These are phyloP conservation scores for Myocastor coypus DNA, from an alignment of 2,113 vertebrate genomes.

Conservation along the genomic window DNA sequence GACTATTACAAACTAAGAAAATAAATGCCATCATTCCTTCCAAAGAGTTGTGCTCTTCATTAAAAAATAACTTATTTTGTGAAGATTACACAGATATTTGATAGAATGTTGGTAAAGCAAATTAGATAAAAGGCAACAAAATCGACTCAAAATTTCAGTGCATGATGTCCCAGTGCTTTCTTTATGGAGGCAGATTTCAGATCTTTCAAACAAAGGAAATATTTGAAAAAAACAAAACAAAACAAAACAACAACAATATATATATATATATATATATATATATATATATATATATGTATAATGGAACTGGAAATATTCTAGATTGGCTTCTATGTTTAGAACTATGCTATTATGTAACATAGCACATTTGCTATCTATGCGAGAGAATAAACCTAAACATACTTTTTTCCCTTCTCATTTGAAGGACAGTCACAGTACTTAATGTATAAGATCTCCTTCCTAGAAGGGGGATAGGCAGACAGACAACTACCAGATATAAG, in stretches of 20 bases:
- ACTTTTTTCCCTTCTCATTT: fast-evolving
- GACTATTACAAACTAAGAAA: constrained; percentile 15
- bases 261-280: too few relatives aligned
- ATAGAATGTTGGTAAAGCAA: neutral
- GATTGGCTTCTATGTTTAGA: neutral
- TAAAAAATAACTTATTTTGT: neutral
- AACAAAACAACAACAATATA: neutral
- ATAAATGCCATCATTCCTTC: neutral
- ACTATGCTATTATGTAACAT: neutral
- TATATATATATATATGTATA: neutral
- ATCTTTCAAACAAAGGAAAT: neutral
- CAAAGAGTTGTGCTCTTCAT: neutral
- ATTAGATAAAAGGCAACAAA: neutral
- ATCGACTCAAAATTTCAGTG: neutral
- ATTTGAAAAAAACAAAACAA: neutral
- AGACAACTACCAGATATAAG: neutral
- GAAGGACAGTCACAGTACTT: neutral
- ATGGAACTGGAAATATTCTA: neutral
- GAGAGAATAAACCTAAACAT: neutral
- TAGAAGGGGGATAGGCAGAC: fast-evolving
- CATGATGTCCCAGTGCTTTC: neutral
- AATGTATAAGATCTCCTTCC: neutral
- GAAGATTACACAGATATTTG: neutral
- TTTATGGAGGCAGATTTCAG: neutral
- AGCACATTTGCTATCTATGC: neutral